Base-by-base conservation (phyloP, 2,113 vertebrate species). In the Chlorocebus sabaeus region DNA sequence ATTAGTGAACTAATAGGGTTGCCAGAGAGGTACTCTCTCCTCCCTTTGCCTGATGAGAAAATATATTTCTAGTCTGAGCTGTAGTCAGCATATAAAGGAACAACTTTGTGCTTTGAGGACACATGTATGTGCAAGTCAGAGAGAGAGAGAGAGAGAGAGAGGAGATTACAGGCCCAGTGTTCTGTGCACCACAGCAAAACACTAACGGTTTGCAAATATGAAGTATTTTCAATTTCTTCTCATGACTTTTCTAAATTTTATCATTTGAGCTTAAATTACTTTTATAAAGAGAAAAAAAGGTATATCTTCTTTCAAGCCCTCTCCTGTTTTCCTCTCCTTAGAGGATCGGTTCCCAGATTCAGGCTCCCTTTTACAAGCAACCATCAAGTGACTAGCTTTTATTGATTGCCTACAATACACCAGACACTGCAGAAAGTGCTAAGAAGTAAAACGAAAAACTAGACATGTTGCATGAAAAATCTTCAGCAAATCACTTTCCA, bases 1-100 rank as follows among this genome's bases (percentile, higher is more conserved):
- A 96, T 94, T 96, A 95, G 88, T 85, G 40, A 94, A 73, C 78
- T 95, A 83, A 90, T 96, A 92, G 35, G 87, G 92, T 90, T 94
- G 5, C 43, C 8, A 23, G 80, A 76, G 16, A 96, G 48, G 61
- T 95, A 83, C 90, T 94, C 48, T 84, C 57, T 50, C 73, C 22
- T 93, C 5, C 57, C 32, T 88, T 93, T 93, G 50, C 25, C 45
- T 85, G 48, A 35, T 88, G 40, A 90, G 57, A 92, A 97, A 87
- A 95, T 75, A 22, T 73, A 93, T 67, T 76, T 86, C 61, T 73
- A 81, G 55, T 92, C 70, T 55, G 7, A 78, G 27, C 64, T 94
- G 2, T 72, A 83, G 55, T 85, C 48, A 75, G 17, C 32, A 82
- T 3, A 90, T 92, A 92, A 92, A 95, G 64, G n/a, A 52, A 93